These are phyloP conservation scores for Atta texana DNA, from an alignment of 1,140 invertebrate genomes.

Conservation along the genomic window DNA sequence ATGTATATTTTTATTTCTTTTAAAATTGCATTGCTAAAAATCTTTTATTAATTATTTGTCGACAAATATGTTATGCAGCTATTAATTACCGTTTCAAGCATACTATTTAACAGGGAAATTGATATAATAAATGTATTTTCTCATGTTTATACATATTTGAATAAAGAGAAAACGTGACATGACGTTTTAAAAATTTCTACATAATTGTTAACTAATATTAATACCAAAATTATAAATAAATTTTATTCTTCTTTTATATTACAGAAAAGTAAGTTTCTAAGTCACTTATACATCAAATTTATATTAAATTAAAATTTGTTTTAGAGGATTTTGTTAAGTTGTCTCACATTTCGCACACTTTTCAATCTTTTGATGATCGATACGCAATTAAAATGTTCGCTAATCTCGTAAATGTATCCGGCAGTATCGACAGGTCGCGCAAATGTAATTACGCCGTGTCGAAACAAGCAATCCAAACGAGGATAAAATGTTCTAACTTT, in stretches of 20 bases:
- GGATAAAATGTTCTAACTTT: background rate
- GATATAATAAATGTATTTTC: slow-evolving; percentile 20
- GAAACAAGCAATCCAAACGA: slow-evolving; percentile 7
- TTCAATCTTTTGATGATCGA: slow-evolving; percentile 42
- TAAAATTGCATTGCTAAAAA: background rate
- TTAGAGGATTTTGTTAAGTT: background rate
- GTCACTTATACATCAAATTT: background rate
- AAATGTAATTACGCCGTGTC: background rate
- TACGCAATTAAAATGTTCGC: slow-evolving; percentile 69
- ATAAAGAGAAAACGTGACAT: background rate
- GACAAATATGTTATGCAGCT: background rate
- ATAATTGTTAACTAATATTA: background rate
- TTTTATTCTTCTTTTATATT: background rate
- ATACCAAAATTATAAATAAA: background rate
- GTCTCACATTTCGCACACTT: background rate
- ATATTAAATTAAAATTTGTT: background rate
- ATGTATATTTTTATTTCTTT: background rate
- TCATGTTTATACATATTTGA: background rate
- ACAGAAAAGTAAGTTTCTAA: slow-evolving; percentile 3
- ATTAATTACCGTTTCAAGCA: background rate
- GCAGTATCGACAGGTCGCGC: slow-evolving; percentile 45
- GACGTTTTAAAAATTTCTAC: background rate
- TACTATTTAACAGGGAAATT: background rate
- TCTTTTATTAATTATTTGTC: slow-evolving; percentile 24
- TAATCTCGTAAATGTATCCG: slow-evolving; percentile 51